Evolutionary conservation across 1,140 invertebrate genomes (phyloP), one percentile per base, ranked within the genome.

Genomic region (Drosophila ambigua): DNA sequence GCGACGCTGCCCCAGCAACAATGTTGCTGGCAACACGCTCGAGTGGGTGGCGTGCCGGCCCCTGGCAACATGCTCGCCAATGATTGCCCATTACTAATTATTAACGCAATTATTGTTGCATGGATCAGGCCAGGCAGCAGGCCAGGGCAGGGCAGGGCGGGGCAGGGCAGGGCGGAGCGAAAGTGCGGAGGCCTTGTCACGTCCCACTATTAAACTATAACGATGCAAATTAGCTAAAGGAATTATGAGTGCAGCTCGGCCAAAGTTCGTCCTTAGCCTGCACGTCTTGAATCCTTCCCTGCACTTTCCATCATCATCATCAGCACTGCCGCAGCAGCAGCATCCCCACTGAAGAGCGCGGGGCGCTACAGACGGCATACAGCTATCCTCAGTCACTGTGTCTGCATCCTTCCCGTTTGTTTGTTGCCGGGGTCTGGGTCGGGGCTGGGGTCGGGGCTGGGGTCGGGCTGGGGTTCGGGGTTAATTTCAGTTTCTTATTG

Each of bases 401-500:
- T 46, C 41, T 39, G 35, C 11, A 5, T 13, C 35, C 35, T 28
- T 13, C 31, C 9, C 31, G 16, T 44, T 44, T n/a, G 15, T 55
- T 20, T 20, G 23, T 15, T 2, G 52, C 53, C 46, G 39, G 51
- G 55, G 62, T 62, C 13, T n/a, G n/a, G n/a, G n/a, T 16, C 16
- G 16, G 26, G 5, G 1, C 5, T 5, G 28, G 11, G 16, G 13
- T 16, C 16, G 16, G 26, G 5, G 1, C 5, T 5, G 28, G 11
- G 16, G 13, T 48, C 23, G 26, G 39, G 11, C 39, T 20, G 43
- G 51, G n/a, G 68, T 44, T 60, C 51, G 50, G 71, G 83, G 73
- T 83, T 87, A 63, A 79, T 87, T 85, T 72, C 75, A 88, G 83
- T 82, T 82, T 88, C 79, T 88, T 85, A 82, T 88, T 87, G 83